Percentiles rank a stretch among this genome's conserved stretches.
Conservation (phyloP, 2,113 vertebrate genomes). For the Galeopterus variegatus region DNA sequence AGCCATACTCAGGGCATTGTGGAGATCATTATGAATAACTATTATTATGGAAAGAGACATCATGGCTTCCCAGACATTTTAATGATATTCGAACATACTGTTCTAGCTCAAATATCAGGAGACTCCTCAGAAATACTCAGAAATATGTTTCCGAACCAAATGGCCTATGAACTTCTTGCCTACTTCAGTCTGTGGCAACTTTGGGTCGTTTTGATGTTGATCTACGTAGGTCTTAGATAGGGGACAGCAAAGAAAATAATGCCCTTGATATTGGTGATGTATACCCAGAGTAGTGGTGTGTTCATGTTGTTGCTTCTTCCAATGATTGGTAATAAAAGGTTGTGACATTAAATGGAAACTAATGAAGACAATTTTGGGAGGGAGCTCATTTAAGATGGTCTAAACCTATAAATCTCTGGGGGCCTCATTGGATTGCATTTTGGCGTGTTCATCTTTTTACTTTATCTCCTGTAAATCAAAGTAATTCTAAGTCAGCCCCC, state of each 20-base stretch:
- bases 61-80: not conserved
- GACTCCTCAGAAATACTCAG: not conserved
- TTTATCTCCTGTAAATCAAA: not conserved
- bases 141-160: not conserved
- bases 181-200: not conserved
- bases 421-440: not conserved
- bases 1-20: not conserved
- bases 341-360: not conserved
- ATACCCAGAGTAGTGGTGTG: too few relatives aligned
- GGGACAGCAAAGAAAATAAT: not conserved
- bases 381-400: not conserved
- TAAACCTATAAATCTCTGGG: not conserved
- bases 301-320: not conserved
- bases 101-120: not conserved
- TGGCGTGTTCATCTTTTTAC: not conserved
- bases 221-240: not conserved
- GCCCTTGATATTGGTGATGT: not conserved
- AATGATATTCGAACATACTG: not conserved
- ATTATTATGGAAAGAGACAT: not conserved
- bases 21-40: not conserved
- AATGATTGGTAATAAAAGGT: not conserved
- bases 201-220: not conserved
- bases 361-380: not conserved
- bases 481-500: not conserved
- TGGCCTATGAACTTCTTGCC: not conserved